Conservation (phyloP, 2,888 invertebrate genomes). For the Tromatobia lineatoria region DNA sequence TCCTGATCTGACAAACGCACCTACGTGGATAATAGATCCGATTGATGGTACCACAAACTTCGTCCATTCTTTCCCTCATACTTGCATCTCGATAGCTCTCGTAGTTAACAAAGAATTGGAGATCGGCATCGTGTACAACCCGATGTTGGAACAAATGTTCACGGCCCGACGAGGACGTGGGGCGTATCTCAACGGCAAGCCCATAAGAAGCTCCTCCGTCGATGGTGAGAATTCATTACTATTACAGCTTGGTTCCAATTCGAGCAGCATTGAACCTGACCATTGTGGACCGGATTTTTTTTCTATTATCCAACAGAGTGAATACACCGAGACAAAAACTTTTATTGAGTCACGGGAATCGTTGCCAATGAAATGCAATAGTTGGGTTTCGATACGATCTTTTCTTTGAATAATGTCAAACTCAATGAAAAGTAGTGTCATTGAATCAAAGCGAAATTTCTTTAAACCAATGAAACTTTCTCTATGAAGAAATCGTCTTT, state of each 20-base stretch:
- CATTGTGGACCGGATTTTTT: too few relatives aligned
- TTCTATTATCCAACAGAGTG: too few relatives aligned
- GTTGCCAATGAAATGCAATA: too few relatives aligned
- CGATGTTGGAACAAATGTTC: slow-evolving; percentile 90
- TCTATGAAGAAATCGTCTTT: too few relatives aligned
- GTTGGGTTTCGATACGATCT: too few relatives aligned
- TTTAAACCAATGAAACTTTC: too few relatives aligned
- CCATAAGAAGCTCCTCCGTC: slow-evolving; percentile 87
- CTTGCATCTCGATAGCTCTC: slow-evolving; percentile 90
- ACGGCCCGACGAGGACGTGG: slow-evolving; percentile 90
- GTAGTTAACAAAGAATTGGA: slow-evolving; percentile 87
- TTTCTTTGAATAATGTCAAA: too few relatives aligned
- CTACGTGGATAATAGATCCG: slow-evolving; percentile 95
- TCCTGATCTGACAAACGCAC: slow-evolving; percentile 89
- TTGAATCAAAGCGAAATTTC: too few relatives aligned
- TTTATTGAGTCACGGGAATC: too few relatives aligned
- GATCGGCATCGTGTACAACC: slow-evolving; percentile 92
- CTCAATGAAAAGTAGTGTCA: too few relatives aligned
- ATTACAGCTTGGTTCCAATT: neutral
- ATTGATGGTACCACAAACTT: slow-evolving; percentile 96
- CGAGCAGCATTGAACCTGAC: too few relatives aligned
- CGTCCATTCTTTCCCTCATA: slow-evolving; percentile 90
- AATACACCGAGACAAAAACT: too few relatives aligned
- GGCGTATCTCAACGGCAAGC: slow-evolving; percentile 90
- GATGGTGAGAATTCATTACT: slow-evolving; percentile 82